phyloP scores from a whole-genome alignment of 2,113 vertebrate genomes.

The Cheirogaleus medius region DNA sequence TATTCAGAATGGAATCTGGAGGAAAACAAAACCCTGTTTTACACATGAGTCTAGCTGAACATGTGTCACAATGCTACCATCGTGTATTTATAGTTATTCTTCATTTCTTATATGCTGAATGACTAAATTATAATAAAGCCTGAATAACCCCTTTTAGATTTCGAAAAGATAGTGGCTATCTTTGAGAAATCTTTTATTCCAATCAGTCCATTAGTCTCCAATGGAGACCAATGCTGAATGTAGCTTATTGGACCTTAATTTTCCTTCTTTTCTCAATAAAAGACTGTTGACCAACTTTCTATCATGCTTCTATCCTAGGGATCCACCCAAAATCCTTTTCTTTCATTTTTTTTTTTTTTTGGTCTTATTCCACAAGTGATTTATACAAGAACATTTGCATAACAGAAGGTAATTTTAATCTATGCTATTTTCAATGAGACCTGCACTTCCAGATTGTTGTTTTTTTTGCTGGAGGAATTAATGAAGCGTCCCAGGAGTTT shows the following conservation, averaged over 20 bases:
- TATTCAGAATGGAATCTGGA: slow-evolving; percentile 63
- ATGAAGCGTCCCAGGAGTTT: neutral
- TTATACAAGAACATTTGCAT: slow-evolving; percentile 62
- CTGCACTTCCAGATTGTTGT: neutral
- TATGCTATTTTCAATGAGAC: neutral
- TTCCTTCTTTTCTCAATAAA: slow-evolving; percentile 80
- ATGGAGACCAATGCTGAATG: slow-evolving; percentile 78
- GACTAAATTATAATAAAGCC: slow-evolving; percentile 82
- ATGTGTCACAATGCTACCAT: slow-evolving; percentile 76
- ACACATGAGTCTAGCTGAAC: slow-evolving; percentile 51
- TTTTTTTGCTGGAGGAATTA: slow-evolving; percentile 12
- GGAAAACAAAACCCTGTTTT: slow-evolving; percentile 72
- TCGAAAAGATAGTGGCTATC: slow-evolving; percentile 79
- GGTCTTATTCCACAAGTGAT: slow-evolving; percentile 29
- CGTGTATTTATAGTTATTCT: slow-evolving; percentile 82
- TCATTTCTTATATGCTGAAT: slow-evolving; percentile 80
- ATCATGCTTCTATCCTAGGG: slow-evolving; percentile 67
- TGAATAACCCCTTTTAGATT: slow-evolving; percentile 84
- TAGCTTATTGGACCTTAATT: slow-evolving; percentile 73
- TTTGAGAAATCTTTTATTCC: slow-evolving; percentile 84
- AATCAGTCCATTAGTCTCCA: slow-evolving; percentile 85
- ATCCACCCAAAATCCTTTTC: slow-evolving; percentile 60
- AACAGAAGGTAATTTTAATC: slow-evolving; percentile 6
- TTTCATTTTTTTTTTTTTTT: slow-evolving; percentile 53
- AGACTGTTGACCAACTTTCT: slow-evolving; percentile 76